Evolutionary conservation across 1,140 invertebrate genomes (phyloP), one percentile per base, ranked within the genome.

Genomic region (Bombus waltoni): DNA sequence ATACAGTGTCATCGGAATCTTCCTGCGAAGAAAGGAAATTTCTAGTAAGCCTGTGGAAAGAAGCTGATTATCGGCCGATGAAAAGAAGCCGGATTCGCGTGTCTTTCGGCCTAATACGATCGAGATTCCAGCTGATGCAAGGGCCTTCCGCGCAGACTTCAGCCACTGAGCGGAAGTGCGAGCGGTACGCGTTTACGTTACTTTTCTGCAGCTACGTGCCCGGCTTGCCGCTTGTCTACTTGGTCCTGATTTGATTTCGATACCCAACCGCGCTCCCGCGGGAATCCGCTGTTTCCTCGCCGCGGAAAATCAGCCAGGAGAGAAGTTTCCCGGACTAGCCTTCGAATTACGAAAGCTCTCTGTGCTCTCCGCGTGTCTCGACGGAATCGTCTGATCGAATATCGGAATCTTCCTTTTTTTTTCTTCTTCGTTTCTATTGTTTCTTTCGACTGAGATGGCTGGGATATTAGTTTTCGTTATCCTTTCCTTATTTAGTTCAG

Each of bases 201-300:
- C 47, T 42, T 47, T 22, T 1, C 28, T 18, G 62, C 0, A 25
- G 59, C 75, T 80, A 85, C 83, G 83, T 85, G 83, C 53, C 11
- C 32, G 42, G 83, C 68, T 44, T 85, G 42, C 42, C 62, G 77
- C 57, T 85, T 80, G 78, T 85, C 77, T 80, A 65, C 68, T 72
- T 80, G 83, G 10, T 57, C 53, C 83, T 85, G 83, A 85, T 85
- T 85, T 85, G 68, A 85, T 85, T 85, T 72, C 77, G 83, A 80
- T 80, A 85, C 28, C 77, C 83, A 38, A 53, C 47, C 47, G 35
- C 47, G 38, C 28, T 59, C 75, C 25, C 68, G 15, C 28, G 77
- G 42, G 83, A 80, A 73, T 65, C 59, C 53, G 2, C 40, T 38
- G 38, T 59, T 78, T 59, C 75, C 66, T 78, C 18, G 32, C 75